Conservation (phyloP, 1,140 invertebrate genomes). For the Aradophagus sp. region DNA sequence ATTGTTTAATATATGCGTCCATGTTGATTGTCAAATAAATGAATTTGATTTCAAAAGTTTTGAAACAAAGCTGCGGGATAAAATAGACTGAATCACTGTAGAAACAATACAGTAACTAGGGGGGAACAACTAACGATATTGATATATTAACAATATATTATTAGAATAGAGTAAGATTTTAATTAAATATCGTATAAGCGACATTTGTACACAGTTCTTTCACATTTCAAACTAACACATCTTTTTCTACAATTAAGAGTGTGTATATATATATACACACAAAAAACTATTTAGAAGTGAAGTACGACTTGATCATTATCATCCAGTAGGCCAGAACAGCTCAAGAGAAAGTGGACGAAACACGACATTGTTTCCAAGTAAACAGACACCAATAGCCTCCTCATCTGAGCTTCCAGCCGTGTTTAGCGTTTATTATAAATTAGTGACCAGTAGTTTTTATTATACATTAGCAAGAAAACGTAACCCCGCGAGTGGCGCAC, state of each 20-base stretch:
- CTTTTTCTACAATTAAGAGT: constrained; percentile 35
- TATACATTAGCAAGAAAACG: neutral
- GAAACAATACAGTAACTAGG: too few relatives aligned
- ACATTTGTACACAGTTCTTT: constrained; percentile 67
- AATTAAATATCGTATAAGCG: constrained; percentile 34
- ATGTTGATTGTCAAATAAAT: too few relatives aligned
- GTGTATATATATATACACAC: constrained; percentile 6
- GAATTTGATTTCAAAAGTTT: too few relatives aligned
- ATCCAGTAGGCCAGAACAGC: constrained; percentile 17
- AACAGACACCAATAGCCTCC: constrained; percentile 40
- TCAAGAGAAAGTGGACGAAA: constrained; percentile 23
- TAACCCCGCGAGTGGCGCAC: neutral
- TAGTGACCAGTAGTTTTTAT: constrained; percentile 44
- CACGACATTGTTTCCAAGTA: too few relatives aligned
- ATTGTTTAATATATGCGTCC: too few relatives aligned
- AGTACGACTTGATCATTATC: too few relatives aligned
- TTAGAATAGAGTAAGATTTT: constrained; percentile 39
- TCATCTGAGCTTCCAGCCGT: constrained; percentile 53
- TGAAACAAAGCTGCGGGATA: too few relatives aligned
- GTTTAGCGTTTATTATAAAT: constrained; percentile 29
- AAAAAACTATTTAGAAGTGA: constrained; percentile 4
- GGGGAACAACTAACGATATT: constrained; percentile 25
- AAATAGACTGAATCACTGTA: too few relatives aligned
- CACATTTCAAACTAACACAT: constrained; percentile 60
- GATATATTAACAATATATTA: constrained; percentile 37